Evolutionary conservation across 2,888 invertebrate genomes (phyloP).

Genomic region (Amorpha juglandis): DNA sequence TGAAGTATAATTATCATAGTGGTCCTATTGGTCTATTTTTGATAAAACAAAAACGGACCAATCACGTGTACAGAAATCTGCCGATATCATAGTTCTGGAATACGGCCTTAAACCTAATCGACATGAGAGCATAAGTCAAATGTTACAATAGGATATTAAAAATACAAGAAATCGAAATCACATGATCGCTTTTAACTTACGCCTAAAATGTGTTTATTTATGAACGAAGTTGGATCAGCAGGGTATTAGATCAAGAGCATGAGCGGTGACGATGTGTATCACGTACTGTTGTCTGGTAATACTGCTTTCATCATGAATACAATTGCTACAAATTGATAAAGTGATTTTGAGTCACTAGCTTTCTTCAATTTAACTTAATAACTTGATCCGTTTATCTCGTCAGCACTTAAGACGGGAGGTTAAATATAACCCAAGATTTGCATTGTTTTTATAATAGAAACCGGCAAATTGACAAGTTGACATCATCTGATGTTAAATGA

Average conservation of each 20-base stretch:
- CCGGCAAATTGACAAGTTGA: too few species aligned
- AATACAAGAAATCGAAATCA: neutral
- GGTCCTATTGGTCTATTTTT: too few species aligned
- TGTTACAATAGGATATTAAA: neutral
- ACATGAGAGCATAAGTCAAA: neutral
- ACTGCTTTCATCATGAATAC: constrained; percentile 29
- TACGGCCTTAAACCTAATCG: too few species aligned
- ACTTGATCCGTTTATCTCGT: neutral
- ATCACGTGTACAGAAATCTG: too few species aligned
- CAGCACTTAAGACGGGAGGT: neutral
- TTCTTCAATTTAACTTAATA: constrained; percentile 11
- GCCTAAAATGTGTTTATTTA: neutral
- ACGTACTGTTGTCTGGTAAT: constrained; percentile 24
- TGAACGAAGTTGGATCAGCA: neutral
- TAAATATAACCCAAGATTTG: neutral
- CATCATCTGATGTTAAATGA: too few species aligned
- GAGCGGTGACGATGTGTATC: neutral
- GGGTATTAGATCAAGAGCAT: neutral
- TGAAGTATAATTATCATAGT: too few species aligned
- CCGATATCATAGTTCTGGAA: too few species aligned
- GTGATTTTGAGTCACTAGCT: constrained; percentile 12
- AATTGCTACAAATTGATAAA: constrained; percentile 22
- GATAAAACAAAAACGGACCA: too few species aligned
- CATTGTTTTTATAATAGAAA: too few species aligned
- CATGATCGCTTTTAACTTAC: neutral